These are phyloP conservation scores for Sciurus niger DNA, from an alignment of 2,113 vertebrate species.

Conservation along the genomic window DNA sequence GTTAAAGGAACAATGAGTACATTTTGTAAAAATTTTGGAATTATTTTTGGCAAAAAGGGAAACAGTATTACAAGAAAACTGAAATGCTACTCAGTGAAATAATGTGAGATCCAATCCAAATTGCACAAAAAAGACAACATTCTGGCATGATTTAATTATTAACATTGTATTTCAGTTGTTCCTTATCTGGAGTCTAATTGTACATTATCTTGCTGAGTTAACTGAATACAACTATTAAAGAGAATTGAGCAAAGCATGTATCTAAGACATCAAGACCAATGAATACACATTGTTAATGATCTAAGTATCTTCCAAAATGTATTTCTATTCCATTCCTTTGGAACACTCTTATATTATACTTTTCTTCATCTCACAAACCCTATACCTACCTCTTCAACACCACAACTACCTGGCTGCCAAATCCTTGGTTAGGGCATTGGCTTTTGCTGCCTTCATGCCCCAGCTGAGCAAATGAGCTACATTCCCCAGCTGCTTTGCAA, in stretches of 20 bases:
- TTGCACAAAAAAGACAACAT: not conserved
- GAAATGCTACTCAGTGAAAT: not conserved
- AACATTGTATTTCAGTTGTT: not conserved
- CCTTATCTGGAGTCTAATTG: not conserved
- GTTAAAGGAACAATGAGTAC: not conserved
- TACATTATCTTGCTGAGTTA: not conserved
- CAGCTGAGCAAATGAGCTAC: conserved; percentile 67
- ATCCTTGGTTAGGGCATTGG: not conserved
- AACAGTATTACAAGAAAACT: not conserved
- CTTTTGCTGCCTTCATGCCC: not conserved
- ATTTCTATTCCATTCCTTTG: not conserved
- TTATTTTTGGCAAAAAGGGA: not conserved
- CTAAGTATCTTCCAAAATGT: conserved; percentile 22
- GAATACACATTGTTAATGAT: not conserved
- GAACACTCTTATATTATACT: not conserved
- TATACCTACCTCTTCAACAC: not conserved
- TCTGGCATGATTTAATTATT: not conserved
- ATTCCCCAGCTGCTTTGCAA: conserved; percentile 78
- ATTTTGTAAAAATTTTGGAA: not conserved
- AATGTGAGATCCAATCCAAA: not conserved
- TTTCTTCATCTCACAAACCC: not conserved
- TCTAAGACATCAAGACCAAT: not conserved
- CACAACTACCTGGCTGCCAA: not conserved
- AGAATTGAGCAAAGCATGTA: not conserved
- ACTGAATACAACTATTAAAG: not conserved